Conservation (phyloP, 2,797 vertebrate species). For the Melopsittacus undulatus region DNA sequence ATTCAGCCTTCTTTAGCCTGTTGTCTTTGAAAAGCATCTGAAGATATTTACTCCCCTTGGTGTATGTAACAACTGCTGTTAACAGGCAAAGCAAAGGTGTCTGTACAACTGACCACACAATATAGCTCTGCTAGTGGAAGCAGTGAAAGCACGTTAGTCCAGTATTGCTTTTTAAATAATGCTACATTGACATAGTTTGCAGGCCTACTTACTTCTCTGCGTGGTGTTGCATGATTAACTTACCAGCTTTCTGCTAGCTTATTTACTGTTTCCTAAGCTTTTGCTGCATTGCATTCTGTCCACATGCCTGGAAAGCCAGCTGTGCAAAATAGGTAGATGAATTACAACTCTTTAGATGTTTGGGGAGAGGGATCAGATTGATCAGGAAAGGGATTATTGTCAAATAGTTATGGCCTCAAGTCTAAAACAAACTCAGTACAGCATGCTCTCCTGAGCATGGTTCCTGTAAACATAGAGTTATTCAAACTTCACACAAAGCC, state of each 20-base stretch:
- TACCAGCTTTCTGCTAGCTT: not conserved
- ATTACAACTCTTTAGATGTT: not conserved
- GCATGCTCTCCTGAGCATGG: not conserved
- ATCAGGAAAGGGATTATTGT: not conserved
- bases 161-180: not conserved
- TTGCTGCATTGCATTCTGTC: not conserved
- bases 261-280: not conserved
- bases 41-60: not conserved
- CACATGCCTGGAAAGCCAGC: not conserved
- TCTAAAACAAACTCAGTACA: not conserved
- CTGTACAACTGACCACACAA: not conserved
- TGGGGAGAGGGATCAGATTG: not conserved
- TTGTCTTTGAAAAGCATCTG: not conserved
- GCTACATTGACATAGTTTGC: not conserved
- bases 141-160: not conserved
- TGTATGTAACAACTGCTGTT: not conserved
- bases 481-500: not conserved
- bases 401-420: not conserved
- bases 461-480: not conserved
- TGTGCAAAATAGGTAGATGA: not conserved
- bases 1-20: not conserved
- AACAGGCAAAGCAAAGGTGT: not conserved
- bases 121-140: not conserved
- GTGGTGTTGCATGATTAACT: not conserved
- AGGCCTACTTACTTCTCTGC: not conserved